These are phyloP conservation scores for Callimorpha dominula DNA, from an alignment of 2,888 invertebrate species.

Conservation along the genomic window DNA sequence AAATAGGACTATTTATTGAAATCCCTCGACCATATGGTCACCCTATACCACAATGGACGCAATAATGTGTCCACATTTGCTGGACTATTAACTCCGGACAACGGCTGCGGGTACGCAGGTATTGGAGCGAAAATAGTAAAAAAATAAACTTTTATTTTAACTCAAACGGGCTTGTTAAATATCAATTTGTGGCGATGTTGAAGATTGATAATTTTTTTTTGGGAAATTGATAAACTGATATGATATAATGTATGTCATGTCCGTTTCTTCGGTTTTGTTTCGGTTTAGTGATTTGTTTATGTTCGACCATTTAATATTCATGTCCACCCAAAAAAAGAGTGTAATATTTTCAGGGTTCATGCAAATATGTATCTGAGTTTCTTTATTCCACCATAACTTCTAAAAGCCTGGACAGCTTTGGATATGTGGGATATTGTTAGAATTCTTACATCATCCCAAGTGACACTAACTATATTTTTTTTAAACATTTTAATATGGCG, in stretches of 20 bases:
- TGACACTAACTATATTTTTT: too few species aligned
- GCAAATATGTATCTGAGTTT: too few species aligned
- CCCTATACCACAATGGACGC: constrained; percentile 50
- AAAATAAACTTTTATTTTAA: constrained; percentile 35
- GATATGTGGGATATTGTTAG: too few species aligned
- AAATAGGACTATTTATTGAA: constrained; percentile 39
- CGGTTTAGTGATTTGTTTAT: too few species aligned
- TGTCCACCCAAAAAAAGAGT: too few species aligned
- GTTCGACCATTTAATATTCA: too few species aligned
- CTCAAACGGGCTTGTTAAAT: constrained; percentile 40
- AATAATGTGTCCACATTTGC: constrained; percentile 74
- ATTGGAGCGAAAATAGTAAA: constrained; percentile 60
- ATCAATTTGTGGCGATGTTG: constrained; percentile 42
- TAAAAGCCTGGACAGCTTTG: too few species aligned
- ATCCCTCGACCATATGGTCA: constrained; percentile 56
- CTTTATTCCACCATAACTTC: too few species aligned
- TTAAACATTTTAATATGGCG: too few species aligned
- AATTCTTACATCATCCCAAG: too few species aligned
- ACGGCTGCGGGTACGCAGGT: constrained; percentile 52
- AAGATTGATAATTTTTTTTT: constrained; percentile 28
- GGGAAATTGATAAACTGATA: constrained; percentile 25
- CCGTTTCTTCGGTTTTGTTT: background rate
- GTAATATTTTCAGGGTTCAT: too few species aligned
- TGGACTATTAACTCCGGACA: constrained; percentile 73
- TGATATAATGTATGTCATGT: background rate